Evolutionary conservation across 2,888 invertebrate genomes (phyloP).

Genomic region (Netelia melanura): DNA sequence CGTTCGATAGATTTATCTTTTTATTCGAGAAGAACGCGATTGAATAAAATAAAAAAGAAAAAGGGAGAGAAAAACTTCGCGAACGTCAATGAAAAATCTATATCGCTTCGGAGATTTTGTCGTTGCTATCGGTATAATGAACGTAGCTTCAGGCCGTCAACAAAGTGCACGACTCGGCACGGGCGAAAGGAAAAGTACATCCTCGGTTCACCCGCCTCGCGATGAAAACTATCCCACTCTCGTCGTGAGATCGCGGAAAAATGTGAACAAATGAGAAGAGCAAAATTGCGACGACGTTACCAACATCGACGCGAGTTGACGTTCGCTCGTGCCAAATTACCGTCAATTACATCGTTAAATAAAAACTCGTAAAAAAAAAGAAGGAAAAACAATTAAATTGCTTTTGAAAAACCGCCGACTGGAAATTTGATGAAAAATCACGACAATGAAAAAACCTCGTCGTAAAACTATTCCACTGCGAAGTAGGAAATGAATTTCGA

Average conservation of each 20-base stretch:
- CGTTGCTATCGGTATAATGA: constrained; percentile 52
- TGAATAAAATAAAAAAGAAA: background rate
- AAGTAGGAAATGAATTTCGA: no score
- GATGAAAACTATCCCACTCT: constrained; percentile 11
- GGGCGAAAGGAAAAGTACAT: constrained; percentile 51
- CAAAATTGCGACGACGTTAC: background rate
- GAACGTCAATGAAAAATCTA: constrained; percentile 41
- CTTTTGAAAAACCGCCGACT: background rate
- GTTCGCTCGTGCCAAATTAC: background rate
- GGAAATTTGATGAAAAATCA: background rate
- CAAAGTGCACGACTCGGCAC: constrained; percentile 6
- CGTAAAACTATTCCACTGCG: no score
- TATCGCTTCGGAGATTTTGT: constrained; percentile 38
- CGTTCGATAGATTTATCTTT: constrained; percentile 36
- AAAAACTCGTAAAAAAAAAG: background rate
- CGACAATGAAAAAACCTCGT: no score
- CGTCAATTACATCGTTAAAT: constrained; percentile 10
- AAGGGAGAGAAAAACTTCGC: constrained; percentile 10
- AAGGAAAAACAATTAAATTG: background rate
- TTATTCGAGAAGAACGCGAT: constrained; percentile 39
- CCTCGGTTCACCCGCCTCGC: background rate
- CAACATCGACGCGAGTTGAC: background rate
- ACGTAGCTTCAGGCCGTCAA: constrained; percentile 14
- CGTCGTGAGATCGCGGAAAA: constrained; percentile 21
- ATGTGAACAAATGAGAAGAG: background rate